Percentiles rank a stretch among this genome's conserved stretches.
phyloP scores from a whole-genome alignment of 2,113 vertebrate species.

The Notiomystis cincta region DNA sequence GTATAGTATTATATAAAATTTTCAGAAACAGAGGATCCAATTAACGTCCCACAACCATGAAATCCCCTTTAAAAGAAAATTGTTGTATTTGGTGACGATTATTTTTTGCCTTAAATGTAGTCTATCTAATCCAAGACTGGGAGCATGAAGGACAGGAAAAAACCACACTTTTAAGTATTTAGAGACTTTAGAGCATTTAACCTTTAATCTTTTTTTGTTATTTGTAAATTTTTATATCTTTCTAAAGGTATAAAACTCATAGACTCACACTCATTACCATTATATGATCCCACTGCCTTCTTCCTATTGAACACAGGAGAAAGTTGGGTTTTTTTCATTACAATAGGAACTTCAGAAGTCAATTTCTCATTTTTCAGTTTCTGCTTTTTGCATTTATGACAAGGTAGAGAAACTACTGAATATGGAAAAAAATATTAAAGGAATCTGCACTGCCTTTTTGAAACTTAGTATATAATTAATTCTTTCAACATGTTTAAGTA shows the following conservation, averaged over 20 bases:
- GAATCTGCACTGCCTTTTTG: neutral
- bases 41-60: neutral
- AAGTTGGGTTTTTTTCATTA: neutral
- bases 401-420: neutral
- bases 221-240: neutral
- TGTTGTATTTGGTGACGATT: neutral
- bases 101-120: neutral
- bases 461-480: neutral
- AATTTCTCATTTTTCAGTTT: neutral
- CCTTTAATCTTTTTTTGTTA: constrained; percentile 1
- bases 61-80: neutral
- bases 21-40: neutral
- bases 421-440: neutral
- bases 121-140: neutral
- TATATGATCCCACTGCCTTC: neutral
- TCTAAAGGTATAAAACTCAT: constrained; percentile 16
- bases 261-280: neutral
- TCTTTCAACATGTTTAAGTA: neutral
- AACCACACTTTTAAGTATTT: neutral
- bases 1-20: neutral
- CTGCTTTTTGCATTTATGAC: neutral
- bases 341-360: neutral
- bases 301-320: neutral
- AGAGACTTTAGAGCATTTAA: neutral
- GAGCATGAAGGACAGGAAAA: neutral